Evolutionary conservation across 2,888 invertebrate genomes (phyloP).

Genomic region (Agrilus mali): DNA sequence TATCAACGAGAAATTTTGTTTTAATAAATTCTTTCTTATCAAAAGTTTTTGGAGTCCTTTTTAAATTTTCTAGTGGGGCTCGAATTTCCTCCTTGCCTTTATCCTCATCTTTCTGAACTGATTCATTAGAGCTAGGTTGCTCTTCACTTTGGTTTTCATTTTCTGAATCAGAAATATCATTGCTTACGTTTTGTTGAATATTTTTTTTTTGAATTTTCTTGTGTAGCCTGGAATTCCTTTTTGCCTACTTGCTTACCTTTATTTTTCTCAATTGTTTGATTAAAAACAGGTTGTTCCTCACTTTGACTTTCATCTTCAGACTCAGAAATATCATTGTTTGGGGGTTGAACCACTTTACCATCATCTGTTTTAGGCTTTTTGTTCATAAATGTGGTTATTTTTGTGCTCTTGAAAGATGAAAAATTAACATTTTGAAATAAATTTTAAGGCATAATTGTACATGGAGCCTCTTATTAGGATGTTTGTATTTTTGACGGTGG

Average conservation of each 20-base stretch:
- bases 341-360: constrained; percentile 1
- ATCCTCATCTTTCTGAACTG: constrained; percentile 1
- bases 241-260: neutral
- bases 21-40: constrained; percentile 46
- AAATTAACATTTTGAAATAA: neutral
- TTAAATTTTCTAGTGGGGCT: neutral
- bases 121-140: neutral
- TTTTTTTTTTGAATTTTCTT: neutral
- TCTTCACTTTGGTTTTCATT: constrained; percentile 4
- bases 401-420: neutral
- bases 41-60: constrained; percentile 19
- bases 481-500: constrained; percentile 64
- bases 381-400: neutral
- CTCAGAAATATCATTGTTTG: constrained; percentile 15
- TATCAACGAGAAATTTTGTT: constrained; percentile 65
- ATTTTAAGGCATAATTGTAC: constrained; percentile 9
- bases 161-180: constrained; percentile 17
- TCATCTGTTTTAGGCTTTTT: constrained; percentile 2
- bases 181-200: neutral
- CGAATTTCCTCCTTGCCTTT: neutral
- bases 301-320: constrained; percentile 10
- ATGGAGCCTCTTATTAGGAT: constrained; percentile 36
- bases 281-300: neutral
- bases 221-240: neutral
- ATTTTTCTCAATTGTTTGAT: neutral